A percentile compares a stretch with the other conserved stretches of the same genome.
These are phyloP conservation scores for Embiotoca jacksoni DNA, from an alignment of 2,113 vertebrate species.

Conservation along the genomic window DNA sequence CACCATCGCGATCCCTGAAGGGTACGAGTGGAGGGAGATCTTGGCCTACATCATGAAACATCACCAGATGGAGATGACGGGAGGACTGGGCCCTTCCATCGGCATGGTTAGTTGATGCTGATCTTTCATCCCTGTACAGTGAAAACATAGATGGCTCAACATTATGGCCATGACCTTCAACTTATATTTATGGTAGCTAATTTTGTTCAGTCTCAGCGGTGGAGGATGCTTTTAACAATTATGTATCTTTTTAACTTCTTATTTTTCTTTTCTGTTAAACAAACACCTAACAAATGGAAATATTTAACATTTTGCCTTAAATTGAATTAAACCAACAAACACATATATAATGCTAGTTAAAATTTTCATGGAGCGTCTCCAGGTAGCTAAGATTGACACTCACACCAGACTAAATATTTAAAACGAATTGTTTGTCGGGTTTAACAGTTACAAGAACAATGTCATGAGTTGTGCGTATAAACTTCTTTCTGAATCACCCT, in stretches of 20 bases:
- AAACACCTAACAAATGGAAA: too few species aligned
- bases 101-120: conserved; percentile 87
- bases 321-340: background rate
- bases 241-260: too few species aligned
- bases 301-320: background rate
- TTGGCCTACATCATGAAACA: conserved; percentile 88
- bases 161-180: background rate
- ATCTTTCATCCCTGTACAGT: background rate
- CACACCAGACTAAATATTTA: background rate
- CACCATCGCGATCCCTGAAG: conserved; percentile 87
- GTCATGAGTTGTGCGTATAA: conserved; percentile 2
- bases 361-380: too few species aligned
- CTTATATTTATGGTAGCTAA: too few species aligned
- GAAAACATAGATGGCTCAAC: background rate
- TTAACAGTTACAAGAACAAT: background rate
- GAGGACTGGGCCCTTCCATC: conserved; percentile 91
- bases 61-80: conserved; percentile 89
- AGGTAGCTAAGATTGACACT: background rate
- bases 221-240: background rate
- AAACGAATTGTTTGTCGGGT: background rate
- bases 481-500: conserved; percentile 29
- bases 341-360: background rate
- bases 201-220: too few species aligned
- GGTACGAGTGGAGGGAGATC: conserved; percentile 92
- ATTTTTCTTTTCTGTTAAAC: too few species aligned